Conservation (phyloP, 1,140 invertebrate genomes). For the Monochamus saltuarius region DNA sequence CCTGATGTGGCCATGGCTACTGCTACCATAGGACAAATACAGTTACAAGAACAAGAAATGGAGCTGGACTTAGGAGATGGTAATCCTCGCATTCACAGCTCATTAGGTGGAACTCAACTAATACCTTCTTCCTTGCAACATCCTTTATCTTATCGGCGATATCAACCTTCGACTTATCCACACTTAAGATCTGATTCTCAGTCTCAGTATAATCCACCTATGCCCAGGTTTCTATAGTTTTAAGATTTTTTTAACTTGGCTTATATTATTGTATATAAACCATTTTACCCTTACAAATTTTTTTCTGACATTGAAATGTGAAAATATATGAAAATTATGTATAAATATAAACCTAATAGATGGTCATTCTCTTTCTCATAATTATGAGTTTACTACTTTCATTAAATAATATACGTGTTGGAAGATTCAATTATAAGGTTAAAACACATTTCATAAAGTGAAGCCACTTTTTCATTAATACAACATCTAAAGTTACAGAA, state of each 20-base stretch:
- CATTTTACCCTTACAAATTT: constrained; percentile 15
- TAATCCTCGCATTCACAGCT: constrained; percentile 56
- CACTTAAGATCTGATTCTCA: constrained; percentile 44
- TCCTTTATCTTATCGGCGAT: constrained; percentile 37
- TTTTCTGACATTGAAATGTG: constrained; percentile 8
- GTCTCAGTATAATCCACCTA: constrained; percentile 33
- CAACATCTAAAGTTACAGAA: no score
- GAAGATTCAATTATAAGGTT: no score
- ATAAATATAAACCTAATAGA: no score
- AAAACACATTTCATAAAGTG: no score
- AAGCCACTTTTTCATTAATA: no score
- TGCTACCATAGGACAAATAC: constrained; percentile 68
- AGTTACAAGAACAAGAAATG: constrained; percentile 67
- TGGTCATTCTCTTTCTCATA: no score
- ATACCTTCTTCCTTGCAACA: constrained; percentile 32
- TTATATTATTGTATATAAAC: constrained; percentile 30
- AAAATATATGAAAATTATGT: background rate
- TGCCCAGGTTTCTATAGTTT: constrained; percentile 37
- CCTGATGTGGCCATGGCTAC: constrained; percentile 89
- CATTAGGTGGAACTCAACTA: constrained; percentile 21
- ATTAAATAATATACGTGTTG: no score
- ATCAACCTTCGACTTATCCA: constrained; percentile 41
- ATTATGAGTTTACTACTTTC: no score
- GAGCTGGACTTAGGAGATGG: constrained; percentile 77
- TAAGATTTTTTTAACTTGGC: constrained; percentile 25